These are phyloP conservation scores for Lepeophtheirus salmonis DNA, from an alignment of 1,140 invertebrate species.

Conservation along the genomic window DNA sequence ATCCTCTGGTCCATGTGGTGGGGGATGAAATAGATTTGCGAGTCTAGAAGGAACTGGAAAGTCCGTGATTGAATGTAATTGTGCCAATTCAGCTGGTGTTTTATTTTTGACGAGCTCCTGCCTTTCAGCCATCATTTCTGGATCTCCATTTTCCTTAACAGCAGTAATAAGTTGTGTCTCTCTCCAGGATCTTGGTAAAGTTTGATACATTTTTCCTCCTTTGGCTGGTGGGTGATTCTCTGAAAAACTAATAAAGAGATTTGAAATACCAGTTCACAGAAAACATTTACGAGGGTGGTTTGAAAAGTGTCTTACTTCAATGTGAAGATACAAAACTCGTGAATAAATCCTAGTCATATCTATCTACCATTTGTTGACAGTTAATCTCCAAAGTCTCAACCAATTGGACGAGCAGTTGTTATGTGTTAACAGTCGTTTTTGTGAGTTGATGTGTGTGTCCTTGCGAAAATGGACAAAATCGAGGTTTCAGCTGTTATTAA, in stretches of 20 bases:
- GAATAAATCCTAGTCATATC: too few relatives aligned
- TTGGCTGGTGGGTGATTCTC: not conserved
- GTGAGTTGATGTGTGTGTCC: too few relatives aligned
- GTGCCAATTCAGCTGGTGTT: slow-evolving; percentile 12
- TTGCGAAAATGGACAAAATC: too few relatives aligned
- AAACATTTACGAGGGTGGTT: too few relatives aligned
- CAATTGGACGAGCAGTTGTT: too few relatives aligned
- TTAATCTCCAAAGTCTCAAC: too few relatives aligned
- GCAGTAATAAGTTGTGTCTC: slow-evolving; percentile 7
- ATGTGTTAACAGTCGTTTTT: too few relatives aligned
- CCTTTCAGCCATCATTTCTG: not conserved
- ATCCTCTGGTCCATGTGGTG: not conserved
- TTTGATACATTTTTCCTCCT: slow-evolving; percentile 11
- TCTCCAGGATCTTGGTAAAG: slow-evolving; percentile 12
- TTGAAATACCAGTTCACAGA: too few relatives aligned
- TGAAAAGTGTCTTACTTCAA: too few relatives aligned
- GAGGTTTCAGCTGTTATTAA: not conserved
- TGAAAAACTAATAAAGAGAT: not conserved
- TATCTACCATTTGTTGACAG: too few relatives aligned
- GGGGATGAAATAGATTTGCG: not conserved
- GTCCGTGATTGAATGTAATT: slow-evolving; percentile 13
- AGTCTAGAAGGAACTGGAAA: slow-evolving; percentile 16
- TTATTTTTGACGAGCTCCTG: slow-evolving; percentile 8
- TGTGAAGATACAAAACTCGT: too few relatives aligned
- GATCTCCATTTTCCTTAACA: slow-evolving; percentile 11